Conservation (phyloP, 2,113 vertebrate species). For the Corydoras maculifer region DNA sequence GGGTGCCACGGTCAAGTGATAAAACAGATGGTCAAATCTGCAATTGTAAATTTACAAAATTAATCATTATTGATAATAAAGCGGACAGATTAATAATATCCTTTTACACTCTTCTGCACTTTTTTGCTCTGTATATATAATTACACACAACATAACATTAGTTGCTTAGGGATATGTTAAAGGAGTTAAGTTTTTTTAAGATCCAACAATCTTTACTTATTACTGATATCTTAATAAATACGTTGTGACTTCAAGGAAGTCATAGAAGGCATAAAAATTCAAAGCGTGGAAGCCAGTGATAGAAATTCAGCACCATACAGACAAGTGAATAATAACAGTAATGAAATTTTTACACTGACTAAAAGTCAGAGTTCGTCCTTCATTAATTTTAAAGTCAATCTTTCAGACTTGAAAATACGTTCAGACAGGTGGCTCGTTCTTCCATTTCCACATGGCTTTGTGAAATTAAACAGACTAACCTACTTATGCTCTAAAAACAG, state of each 20-base stretch:
- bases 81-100: too few species aligned
- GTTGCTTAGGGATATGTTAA: too few species aligned
- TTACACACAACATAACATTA: too few species aligned
- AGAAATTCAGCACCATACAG: constrained; percentile 61
- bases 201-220: constrained; percentile 15
- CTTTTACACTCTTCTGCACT: too few species aligned
- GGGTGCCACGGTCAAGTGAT: too few species aligned
- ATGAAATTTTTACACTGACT: constrained; percentile 64
- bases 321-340: constrained; percentile 64
- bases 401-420: constrained; percentile 42
- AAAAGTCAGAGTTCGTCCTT: constrained; percentile 58
- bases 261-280: constrained; percentile 60
- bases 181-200: background rate
- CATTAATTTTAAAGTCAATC: constrained; percentile 59
- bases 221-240: constrained; percentile 29
- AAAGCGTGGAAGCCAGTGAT: constrained; percentile 50
- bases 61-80: too few species aligned
- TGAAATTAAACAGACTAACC: background rate
- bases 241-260: constrained; percentile 37
- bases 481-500: too few species aligned
- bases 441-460: constrained; percentile 17
- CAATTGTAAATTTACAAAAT: too few species aligned
- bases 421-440: constrained; percentile 40
- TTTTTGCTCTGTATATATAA: too few species aligned
- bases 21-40: too few species aligned